Conservation (phyloP, 2,113 vertebrate species). For the Archilochus colubris region DNA sequence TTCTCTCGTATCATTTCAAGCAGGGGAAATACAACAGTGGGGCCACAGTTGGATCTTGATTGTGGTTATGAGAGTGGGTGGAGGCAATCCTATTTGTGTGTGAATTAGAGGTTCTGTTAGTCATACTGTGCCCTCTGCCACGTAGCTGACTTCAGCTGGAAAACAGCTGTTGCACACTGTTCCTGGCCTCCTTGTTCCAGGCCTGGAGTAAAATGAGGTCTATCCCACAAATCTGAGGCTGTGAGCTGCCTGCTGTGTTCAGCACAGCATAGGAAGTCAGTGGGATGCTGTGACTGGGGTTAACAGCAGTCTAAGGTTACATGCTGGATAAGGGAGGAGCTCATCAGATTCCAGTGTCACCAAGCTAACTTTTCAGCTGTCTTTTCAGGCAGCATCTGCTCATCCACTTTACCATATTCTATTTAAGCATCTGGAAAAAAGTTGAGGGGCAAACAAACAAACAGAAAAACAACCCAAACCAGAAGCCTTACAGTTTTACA, state of each 20-base stretch:
- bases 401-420: neutral
- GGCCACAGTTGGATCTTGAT: neutral
- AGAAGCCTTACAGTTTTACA: neutral
- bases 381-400: neutral
- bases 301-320: neutral
- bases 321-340: neutral
- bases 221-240: neutral
- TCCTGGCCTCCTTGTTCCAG: fast-evolving
- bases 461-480: neutral
- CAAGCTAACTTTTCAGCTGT: neutral
- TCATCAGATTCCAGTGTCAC: neutral
- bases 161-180: neutral
- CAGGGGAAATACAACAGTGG: neutral
- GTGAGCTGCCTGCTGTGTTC: fast-evolving
- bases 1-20: neutral
- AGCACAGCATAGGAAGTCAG: fast-evolving
- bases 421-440: neutral
- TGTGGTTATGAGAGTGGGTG: neutral
- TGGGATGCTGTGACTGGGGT: neutral
- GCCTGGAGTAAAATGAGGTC: neutral
- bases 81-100: neutral
- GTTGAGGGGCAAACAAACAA: neutral
- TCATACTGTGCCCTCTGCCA: neutral
- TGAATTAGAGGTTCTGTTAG: neutral
- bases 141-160: neutral